A percentile compares a stretch with the other conserved stretches of the same genome.
phyloP scores from a whole-genome alignment of 2,797 vertebrate genomes.

The Picus viridis region DNA sequence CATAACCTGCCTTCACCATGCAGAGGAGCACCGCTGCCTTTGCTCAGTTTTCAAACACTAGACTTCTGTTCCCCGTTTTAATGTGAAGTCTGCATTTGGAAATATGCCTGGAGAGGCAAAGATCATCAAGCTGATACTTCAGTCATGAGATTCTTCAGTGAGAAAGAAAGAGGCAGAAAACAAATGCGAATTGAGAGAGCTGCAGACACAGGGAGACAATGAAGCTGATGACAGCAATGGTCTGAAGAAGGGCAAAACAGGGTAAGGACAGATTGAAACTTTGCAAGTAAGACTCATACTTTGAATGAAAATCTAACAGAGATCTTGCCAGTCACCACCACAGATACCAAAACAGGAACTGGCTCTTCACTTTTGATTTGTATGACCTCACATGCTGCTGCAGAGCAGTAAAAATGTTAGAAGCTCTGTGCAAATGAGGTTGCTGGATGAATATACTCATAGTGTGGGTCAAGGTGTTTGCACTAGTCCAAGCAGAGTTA shows the following conservation, averaged over 20 bases:
- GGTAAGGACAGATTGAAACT: neutral
- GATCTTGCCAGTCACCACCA: neutral
- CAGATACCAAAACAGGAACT: neutral
- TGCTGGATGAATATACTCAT: neutral
- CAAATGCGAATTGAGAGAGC: neutral
- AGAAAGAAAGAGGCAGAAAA: neutral
- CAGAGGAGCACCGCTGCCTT: neutral
- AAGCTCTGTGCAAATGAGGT: neutral
- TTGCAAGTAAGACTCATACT: neutral
- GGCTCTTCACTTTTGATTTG: neutral
- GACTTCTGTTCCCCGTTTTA: neutral
- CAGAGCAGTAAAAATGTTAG: neutral
- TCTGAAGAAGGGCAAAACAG: neutral
- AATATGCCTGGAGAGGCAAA: neutral
- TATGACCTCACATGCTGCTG: neutral
- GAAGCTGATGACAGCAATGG: neutral
- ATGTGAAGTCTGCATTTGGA: neutral
- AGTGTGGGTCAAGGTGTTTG: neutral
- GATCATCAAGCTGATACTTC: neutral
- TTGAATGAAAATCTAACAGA: neutral
- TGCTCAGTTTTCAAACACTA: neutral
- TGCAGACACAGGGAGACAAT: neutral
- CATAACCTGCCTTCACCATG: fast-evolving
- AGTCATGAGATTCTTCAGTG: neutral
- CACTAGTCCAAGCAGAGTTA: neutral